Percentiles rank a stretch among this genome's conserved stretches.
Evolutionary conservation across 2,888 invertebrate species (phyloP).

Genomic region (Acronicta leporina): DNA sequence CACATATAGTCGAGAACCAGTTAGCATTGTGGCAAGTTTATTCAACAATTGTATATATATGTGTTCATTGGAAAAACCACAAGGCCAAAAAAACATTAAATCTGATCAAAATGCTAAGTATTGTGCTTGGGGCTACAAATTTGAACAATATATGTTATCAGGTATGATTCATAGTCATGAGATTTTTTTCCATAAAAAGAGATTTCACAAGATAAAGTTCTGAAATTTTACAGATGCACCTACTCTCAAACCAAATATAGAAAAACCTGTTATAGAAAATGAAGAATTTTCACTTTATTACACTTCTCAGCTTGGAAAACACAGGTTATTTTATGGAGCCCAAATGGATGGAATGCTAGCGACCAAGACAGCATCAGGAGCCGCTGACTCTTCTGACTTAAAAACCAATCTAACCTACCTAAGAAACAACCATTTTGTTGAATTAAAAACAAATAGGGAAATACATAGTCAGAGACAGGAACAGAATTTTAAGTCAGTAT

Average conservation of each 20-base stretch:
- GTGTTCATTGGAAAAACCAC: conserved; percentile 54
- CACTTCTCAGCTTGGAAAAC: conserved; percentile 50
- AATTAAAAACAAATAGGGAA: conserved; percentile 64
- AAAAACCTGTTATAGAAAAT: conserved; percentile 65
- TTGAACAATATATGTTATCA: conserved; percentile 61
- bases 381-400: conserved; percentile 46
- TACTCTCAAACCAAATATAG: conserved; percentile 46
- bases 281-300: conserved; percentile 66
- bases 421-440: conserved; percentile 55
- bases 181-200: background rate
- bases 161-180: conserved; percentile 38
- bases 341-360: conserved; percentile 66
- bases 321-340: conserved; percentile 64
- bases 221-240: conserved; percentile 57
- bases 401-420: conserved; percentile 58
- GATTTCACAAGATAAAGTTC: too few species aligned
- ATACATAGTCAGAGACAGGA: conserved; percentile 57
- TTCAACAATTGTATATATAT: conserved; percentile 64
- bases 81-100: conserved; percentile 36
- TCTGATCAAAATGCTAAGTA: conserved; percentile 46
- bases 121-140: conserved; percentile 60
- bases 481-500: conserved; percentile 61
- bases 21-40: conserved; percentile 54
- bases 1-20: conserved; percentile 47
- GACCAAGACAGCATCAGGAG: conserved; percentile 18